phyloP scores from a whole-genome alignment of 2,113 vertebrate genomes.

The Mus musculus region GRCm39 chr12:53724501-53725000 shows the following conservation, averaged over 20 bases:
- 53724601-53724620: not conserved
- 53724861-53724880: not conserved
- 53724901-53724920: not conserved
- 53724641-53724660: not conserved
- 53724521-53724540: not conserved
- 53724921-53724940: not conserved
- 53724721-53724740: not conserved
- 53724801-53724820: constrained; percentile 11
- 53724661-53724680: not conserved
- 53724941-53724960: not conserved
- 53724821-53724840: not conserved
- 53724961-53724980: not conserved
- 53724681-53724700: not conserved
- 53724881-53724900: not conserved
- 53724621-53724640: not conserved
- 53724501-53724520: not conserved
- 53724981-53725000: constrained; percentile 47
- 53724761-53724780: not conserved
- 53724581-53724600: not conserved
- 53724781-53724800: not conserved
- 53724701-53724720: not conserved
- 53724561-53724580: not conserved
- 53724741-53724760: not conserved
- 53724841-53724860: not conserved
- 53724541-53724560: not conserved